Conservation (phyloP, 92 coral and sea anemone genomes). For the Desmophyllum pertusum region DNA sequence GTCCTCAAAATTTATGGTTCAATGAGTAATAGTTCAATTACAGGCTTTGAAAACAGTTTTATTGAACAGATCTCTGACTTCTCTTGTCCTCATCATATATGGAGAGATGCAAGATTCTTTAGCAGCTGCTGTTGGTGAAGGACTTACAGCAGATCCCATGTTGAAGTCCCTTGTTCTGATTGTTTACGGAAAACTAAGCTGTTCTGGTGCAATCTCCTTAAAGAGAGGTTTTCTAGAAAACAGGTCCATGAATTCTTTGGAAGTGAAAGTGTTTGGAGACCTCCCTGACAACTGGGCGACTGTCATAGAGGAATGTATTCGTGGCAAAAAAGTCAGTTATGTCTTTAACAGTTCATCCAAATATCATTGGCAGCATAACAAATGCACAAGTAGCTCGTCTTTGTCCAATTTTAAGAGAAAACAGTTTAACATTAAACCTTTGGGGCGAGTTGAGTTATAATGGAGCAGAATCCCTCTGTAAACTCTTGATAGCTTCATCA, state of each 20-base stretch:
- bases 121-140: not conserved
- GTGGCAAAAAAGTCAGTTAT: not conserved
- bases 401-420: not conserved
- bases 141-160: not conserved
- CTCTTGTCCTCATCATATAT: not conserved
- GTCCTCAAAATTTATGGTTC: not conserved
- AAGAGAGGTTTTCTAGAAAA: not conserved
- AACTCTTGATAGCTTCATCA: not conserved
- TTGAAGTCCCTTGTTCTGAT: not conserved
- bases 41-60: not conserved
- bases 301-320: not conserved
- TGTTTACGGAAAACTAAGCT: not conserved
- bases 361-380: not conserved
- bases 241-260: not conserved
- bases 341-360: not conserved
- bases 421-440: not conserved
- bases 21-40: not conserved
- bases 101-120: not conserved
- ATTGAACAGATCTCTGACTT: not conserved
- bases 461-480: not conserved
- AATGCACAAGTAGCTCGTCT: not conserved
- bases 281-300: not conserved
- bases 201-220: not conserved
- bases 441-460: conserved; percentile 13
- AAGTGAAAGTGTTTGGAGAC: not conserved